phyloP scores from a whole-genome alignment of 2,113 vertebrate species.

The Panthera uncia region DNA sequence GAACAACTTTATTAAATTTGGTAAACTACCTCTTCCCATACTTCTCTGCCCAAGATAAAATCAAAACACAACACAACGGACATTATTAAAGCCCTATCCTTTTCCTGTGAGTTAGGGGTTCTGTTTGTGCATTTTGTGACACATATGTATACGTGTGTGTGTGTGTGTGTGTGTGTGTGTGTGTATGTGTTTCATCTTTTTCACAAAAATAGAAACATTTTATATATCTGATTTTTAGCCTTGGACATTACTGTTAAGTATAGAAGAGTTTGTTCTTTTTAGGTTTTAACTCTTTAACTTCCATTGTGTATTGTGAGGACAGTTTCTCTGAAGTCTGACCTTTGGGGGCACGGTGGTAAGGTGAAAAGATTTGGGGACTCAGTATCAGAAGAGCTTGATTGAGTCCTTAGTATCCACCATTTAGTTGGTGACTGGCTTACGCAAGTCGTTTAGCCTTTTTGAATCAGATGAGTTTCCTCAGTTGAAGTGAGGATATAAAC shows the following conservation, averaged over 20 bases:
- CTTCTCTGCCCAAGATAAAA: background rate
- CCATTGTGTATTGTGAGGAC: slow-evolving; percentile 36
- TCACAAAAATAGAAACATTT: background rate
- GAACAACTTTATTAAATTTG: slow-evolving; percentile 9
- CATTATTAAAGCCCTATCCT: background rate
- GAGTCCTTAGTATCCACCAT: background rate
- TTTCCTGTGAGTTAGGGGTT: background rate
- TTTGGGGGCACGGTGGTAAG: background rate
- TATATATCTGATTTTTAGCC: background rate
- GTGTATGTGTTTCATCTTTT: background rate
- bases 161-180: no score
- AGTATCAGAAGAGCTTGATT: background rate
- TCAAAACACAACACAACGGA: background rate
- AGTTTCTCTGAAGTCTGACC: background rate
- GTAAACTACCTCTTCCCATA: background rate
- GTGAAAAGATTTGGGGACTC: background rate
- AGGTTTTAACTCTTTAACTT: background rate
- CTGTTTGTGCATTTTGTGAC: background rate
- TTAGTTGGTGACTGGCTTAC: background rate
- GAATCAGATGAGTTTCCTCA: background rate
- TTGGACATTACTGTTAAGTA: background rate
- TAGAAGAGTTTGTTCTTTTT: background rate
- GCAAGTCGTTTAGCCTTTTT: background rate
- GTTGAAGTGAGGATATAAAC: background rate
- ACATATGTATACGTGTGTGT: background rate